Base-by-base conservation (phyloP, 2,113 vertebrate species). In the Eclectus roratus region DNA sequence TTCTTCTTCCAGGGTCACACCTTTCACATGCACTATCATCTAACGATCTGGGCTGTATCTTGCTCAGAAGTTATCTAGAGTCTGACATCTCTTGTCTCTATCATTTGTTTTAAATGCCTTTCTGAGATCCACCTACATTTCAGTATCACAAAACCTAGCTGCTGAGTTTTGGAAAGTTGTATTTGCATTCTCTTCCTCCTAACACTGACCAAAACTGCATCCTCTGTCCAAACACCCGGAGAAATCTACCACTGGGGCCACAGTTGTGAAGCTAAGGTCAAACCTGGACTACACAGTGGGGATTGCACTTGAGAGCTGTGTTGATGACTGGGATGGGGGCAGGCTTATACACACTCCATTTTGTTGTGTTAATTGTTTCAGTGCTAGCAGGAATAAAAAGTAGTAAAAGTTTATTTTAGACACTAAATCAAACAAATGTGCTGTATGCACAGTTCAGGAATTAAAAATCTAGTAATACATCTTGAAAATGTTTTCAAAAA, bases 381-480 rank as follows among this genome's bases (percentile, higher is more conserved):
- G 39, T 71, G 76, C 61, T 92, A 91, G 60, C 50, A 85, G 56
- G 80, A 86, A 88, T 88, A 80, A 89, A 78, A 93, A 92, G 80
- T 92, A 91, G 35, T 93, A 78, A 64, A 94, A 93, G 23, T 92
- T 91, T 91, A 88, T 93, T 96, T 93, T 81, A 93, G 80, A 13
- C 69, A n/a, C 31, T 92, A 93, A 93, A 95, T 97, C 92, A 94
- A 86, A 56, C 60, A 81, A 93, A 96, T 92, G 86, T 76, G 65
- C 35, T 91, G 49, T 71, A 55, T n/a, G 33, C 72, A 68, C 39
- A 61, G 61, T 71, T 92, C 65, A 94, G 80, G 84, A 96, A 95
- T 91, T 91, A 89, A 89, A 97, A 92, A 72, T 74, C 83, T 37
- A 25, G 83, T 55, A 79, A 96, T 92, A 71, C 10, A 74, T 92